A percentile compares a stretch with the other conserved stretches of the same genome.
Conservation (phyloP, 2,113 vertebrate species). For the Indicator indicator region DNA sequence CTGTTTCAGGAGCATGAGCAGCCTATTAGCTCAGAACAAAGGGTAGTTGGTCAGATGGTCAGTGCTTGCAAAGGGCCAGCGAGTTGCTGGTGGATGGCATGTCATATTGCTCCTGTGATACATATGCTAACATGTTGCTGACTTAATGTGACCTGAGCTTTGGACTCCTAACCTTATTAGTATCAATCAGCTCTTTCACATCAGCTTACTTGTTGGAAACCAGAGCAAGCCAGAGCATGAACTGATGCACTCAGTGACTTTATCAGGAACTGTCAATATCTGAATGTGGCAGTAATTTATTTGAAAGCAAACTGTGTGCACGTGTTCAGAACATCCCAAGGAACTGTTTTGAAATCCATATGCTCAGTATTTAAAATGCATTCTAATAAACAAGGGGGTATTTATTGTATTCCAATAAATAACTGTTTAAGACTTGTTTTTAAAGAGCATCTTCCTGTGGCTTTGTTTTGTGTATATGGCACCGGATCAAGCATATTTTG, state of each 20-base stretch:
- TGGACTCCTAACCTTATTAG: not conserved
- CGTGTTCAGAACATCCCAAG: not conserved
- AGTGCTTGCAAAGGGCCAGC: not conserved
- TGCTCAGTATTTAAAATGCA: not conserved
- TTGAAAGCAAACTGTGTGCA: not conserved
- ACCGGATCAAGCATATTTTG: not conserved
- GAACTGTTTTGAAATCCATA: not conserved
- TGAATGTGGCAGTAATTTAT: not conserved
- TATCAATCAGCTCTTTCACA: not conserved
- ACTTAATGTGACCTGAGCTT: not conserved
- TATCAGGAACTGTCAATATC: not conserved
- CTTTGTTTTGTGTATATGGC: not conserved
- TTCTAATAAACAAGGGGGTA: not conserved
- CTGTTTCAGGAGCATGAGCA: not conserved
- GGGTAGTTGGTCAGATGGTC: not conserved
- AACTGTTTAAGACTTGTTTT: not conserved
- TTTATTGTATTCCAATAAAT: not conserved
- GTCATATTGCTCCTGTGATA: not conserved
- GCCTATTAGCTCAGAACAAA: not conserved
- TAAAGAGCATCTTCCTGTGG: not conserved
- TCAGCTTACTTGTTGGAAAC: not conserved
- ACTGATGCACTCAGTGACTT: not conserved
- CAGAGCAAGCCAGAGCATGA: not conserved
- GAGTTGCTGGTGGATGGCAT: not conserved
- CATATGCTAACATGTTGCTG: not conserved